Evolutionary conservation across 2,113 vertebrate genomes (phyloP).

Genomic region (Ondatra zibethicus): DNA sequence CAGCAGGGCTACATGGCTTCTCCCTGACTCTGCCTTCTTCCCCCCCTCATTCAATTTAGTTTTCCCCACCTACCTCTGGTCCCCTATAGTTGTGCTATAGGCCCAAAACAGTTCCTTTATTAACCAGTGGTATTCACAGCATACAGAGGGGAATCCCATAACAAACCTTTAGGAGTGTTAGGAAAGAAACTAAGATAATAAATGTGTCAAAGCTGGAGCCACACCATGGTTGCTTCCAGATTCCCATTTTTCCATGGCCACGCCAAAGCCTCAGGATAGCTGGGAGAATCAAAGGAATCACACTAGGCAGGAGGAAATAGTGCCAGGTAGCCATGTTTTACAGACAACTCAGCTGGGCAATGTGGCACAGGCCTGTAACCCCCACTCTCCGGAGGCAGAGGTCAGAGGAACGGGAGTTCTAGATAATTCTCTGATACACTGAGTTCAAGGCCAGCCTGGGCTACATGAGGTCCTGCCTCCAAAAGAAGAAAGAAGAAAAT

Average conservation of each 20-base stretch:
- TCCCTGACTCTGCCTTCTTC: no score
- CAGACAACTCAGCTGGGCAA: conserved; percentile 7
- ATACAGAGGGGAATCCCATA: no score
- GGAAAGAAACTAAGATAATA: conserved; percentile 36
- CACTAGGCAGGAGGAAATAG: neutral
- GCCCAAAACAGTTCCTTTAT: no score
- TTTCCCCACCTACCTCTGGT: no score
- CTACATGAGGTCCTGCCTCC: neutral
- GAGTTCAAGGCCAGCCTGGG: neutral
- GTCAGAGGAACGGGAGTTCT: neutral
- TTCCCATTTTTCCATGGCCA: neutral
- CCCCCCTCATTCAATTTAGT: no score
- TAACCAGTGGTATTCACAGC: no score
- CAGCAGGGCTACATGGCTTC: no score
- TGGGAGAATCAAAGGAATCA: neutral
- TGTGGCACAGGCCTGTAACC: neutral
- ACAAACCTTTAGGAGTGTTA: neutral
- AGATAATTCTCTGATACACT: neutral
- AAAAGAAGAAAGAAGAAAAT: neutral
- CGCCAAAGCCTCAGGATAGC: neutral
- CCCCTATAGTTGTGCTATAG: no score
- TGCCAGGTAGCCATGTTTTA: neutral
- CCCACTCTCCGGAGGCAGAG: no score
- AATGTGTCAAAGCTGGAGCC: neutral
- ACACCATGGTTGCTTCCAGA: neutral